A percentile compares a stretch with the other conserved stretches of the same genome.
phyloP scores from a whole-genome alignment of 2,888 invertebrate genomes.

The Melanophora roralis region DNA sequence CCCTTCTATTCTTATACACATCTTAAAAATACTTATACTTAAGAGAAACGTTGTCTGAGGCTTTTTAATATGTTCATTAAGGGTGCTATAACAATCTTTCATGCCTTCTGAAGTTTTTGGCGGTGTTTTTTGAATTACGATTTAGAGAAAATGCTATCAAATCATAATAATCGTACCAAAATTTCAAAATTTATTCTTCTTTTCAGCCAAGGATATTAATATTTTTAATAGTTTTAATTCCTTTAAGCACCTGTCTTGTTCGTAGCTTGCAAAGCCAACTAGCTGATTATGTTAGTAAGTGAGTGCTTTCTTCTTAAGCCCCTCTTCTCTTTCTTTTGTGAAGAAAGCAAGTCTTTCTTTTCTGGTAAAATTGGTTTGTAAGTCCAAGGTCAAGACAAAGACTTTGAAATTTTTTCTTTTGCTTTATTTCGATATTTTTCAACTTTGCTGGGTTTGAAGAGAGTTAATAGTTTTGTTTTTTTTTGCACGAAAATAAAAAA shows the following conservation, averaged over 20 bases:
- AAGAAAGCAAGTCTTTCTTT: slow-evolving; percentile 61
- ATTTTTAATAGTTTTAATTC: not conserved
- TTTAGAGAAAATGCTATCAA: too few species aligned
- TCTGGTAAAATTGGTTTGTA: slow-evolving; percentile 62
- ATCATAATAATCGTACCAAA: too few species aligned
- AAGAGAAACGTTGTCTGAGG: too few species aligned
- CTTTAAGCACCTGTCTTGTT: not conserved
- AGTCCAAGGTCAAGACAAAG: slow-evolving; percentile 76
- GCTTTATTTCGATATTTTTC: slow-evolving; percentile 43
- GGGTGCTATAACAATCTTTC: too few species aligned
- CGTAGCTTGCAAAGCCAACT: not conserved
- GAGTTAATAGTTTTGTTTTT: slow-evolving; percentile 12
- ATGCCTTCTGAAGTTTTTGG: too few species aligned
- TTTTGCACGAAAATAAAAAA: slow-evolving; percentile 32
- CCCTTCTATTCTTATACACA: too few species aligned
- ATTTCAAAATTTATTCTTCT: too few species aligned
- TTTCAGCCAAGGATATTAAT: too few species aligned
- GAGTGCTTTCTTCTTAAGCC: slow-evolving; percentile 48
- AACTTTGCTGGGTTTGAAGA: not conserved
- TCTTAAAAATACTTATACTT: too few species aligned
- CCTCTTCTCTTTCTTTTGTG: slow-evolving; percentile 14
- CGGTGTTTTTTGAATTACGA: too few species aligned
- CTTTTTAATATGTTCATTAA: too few species aligned
- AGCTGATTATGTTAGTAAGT: slow-evolving; percentile 19
- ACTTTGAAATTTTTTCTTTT: slow-evolving; percentile 70